Evolutionary conservation across 2,888 invertebrate species (phyloP).

Genomic region (Gibbula magus): DNA sequence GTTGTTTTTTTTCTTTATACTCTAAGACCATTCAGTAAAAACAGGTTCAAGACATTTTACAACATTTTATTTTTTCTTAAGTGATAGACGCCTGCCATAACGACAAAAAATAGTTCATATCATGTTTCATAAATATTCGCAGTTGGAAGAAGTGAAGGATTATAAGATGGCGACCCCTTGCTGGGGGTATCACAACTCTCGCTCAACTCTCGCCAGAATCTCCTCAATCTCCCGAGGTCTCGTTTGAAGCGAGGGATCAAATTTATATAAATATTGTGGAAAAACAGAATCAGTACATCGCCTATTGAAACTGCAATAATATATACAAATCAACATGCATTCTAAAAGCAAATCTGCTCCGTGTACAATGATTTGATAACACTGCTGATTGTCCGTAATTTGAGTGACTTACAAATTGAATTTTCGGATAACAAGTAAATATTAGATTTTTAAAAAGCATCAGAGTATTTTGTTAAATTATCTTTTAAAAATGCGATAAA

Average conservation of each 20-base stretch:
- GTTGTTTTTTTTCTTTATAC: no score
- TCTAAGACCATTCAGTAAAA: no score
- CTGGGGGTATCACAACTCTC: not conserved
- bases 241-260: not conserved
- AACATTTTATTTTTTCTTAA: not conserved
- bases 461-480: no score
- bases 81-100: conserved; percentile 8
- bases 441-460: no score
- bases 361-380: no score
- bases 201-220: not conserved
- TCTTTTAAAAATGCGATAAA: no score
- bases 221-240: not conserved
- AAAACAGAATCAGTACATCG: not conserved
- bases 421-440: no score
- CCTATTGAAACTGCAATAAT: not conserved
- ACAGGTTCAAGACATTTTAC: not conserved
- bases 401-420: no score
- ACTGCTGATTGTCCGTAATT: no score
- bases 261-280: conserved; percentile 13
- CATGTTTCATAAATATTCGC: not conserved
- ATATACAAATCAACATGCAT: not conserved
- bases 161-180: not conserved
- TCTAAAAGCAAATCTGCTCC: no score
- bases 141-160: not conserved
- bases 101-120: not conserved